Conservation (phyloP, 2,113 vertebrate species). For the Excalfactoria chinensis region DNA sequence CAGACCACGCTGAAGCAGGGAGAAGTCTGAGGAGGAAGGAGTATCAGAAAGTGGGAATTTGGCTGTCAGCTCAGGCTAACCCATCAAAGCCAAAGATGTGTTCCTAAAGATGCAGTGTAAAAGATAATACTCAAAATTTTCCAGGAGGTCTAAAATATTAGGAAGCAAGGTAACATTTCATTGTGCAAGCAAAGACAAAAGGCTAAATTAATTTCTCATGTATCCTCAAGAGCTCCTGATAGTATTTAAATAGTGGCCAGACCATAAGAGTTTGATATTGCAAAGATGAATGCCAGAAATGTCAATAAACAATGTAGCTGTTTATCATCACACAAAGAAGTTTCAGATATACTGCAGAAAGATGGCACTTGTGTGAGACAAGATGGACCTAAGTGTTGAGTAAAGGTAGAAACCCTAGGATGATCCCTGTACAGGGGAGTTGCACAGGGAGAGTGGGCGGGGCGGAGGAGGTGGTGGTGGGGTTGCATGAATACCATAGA, state of each 20-base stretch:
- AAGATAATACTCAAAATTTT: neutral
- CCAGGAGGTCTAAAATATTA: neutral
- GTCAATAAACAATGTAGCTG: neutral
- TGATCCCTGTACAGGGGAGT: no score
- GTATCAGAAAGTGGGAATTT: neutral
- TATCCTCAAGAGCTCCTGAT: neutral
- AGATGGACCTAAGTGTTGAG: neutral
- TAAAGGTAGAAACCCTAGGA: no score
- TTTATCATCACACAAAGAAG: neutral
- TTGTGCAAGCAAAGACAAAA: neutral
- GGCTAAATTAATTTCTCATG: neutral
- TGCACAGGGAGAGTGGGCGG: no score
- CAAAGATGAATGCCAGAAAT: neutral
- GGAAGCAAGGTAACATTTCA: neutral
- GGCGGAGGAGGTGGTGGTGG: no score
- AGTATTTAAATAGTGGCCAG: neutral
- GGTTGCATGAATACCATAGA: no score
- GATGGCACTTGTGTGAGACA: neutral
- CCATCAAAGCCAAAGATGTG: neutral
- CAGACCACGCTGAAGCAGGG: neutral
- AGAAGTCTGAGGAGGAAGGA: neutral
- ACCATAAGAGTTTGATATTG: neutral
- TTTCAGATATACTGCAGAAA: neutral
- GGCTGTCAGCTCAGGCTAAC: neutral
- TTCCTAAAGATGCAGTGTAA: neutral